Base-by-base conservation (phyloP, 2,888 invertebrate genomes). In the Synanthedon myopaeformis region DNA sequence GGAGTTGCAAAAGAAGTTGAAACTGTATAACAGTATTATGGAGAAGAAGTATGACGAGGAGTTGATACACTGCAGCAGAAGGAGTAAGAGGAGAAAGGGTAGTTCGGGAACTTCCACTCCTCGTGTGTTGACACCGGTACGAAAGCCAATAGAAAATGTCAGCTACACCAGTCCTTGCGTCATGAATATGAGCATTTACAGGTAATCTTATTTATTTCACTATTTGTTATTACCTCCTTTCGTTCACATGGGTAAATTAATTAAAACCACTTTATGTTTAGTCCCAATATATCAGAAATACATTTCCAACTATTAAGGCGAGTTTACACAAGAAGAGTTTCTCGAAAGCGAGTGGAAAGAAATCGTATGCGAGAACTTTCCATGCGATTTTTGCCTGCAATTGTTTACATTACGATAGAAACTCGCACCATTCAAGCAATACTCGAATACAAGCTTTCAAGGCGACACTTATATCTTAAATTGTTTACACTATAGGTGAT, bases 11-110 rank as follows among this genome's bases (percentile, higher is more conserved):
- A 72, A 81, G 60, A 92, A 92, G 57, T 76, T 92, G 56, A 90
- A 91, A 65, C 71, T 92, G 59, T 92, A 92, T 51, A 41, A 91
- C 58, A 91, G 92, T 74, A 94, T 94, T 52, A 90, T 92, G 60
- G 90, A 92, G 74, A 90, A 91, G 82, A 91, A 92, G 58, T 93
- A 90, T 59, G 93, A 93, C 60, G 92, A 91, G 54, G 91, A 92
- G 58, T 89, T 92, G 70, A 92, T 91, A 50, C 92, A 92, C 53
- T 89, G 89, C 51, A 86, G 83, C 49, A 71, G 80, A 14, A 73
- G 82, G 53, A 87, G 82, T 52, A 72, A 87, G 57, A 67, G 79
- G 57, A 56, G 69, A 48, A 76, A 72, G 17, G 66, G 56, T 0
- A 67, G 70, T 4, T 74, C 78, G 13, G 76, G 80, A 1, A 35